Evolutionary conservation across 2,888 invertebrate species (phyloP).

Genomic region (Amphimallon solstitiale): DNA sequence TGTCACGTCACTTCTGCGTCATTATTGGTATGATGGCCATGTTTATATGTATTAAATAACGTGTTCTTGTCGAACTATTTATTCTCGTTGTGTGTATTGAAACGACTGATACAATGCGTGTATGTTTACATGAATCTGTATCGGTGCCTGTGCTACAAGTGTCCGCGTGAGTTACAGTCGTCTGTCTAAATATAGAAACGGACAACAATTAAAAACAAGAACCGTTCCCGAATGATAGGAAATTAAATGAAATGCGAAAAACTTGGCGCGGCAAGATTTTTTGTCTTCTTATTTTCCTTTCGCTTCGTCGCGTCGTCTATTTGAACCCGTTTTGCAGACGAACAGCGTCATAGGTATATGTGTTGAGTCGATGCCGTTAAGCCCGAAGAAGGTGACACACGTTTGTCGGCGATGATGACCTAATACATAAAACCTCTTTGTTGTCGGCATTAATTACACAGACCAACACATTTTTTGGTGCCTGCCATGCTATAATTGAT

Average conservation of each 20-base stretch:
- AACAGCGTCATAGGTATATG: conserved; percentile 8
- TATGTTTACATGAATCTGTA: background rate
- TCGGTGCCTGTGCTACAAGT: background rate
- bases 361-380: conserved; percentile 9
- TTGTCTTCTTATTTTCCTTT: background rate
- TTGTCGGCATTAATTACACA: too few species aligned
- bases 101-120: too few species aligned
- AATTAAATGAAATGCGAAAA: conserved; percentile 6
- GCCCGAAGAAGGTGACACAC: background rate
- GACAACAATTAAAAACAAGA: conserved; percentile 22
- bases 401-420: conserved; percentile 25
- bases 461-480: too few species aligned
- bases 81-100: background rate
- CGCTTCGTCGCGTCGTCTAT: background rate
- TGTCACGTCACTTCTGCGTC: too few species aligned
- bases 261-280: background rate
- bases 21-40: too few species aligned
- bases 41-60: background rate
- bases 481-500: too few species aligned
- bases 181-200: conserved; percentile 20
- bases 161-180: background rate
- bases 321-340: background rate
- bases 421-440: conserved; percentile 3
- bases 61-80: background rate
- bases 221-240: background rate